Evolutionary conservation across 2,888 invertebrate species (phyloP), one percentile per base, ranked within the genome.

Genomic region (Orgyia antiqua): DNA sequence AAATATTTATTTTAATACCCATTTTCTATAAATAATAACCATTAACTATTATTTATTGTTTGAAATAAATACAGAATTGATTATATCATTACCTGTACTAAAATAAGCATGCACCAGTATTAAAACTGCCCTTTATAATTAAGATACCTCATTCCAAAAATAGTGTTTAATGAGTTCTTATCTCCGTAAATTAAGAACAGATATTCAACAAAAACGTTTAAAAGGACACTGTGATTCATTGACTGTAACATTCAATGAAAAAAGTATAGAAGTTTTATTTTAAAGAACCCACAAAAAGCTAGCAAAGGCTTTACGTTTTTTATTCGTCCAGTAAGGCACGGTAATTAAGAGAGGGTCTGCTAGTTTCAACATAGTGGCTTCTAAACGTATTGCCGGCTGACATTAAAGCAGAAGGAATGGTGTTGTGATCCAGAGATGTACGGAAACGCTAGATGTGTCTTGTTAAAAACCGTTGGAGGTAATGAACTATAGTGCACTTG

Each of bases 271-370:
- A 44, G 39, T 45, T 51, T 56, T 44, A 33, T 46, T 58, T 54
- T 39, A 41, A 51, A 38, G 33, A 58, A 44, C 49, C 57, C 60
- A 58, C 57, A 63, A 64, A 73, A 63, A 53, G 38, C 48, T 44
- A 49, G 48, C 44, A 55, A 61, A n/a, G 53, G 58, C 56, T 62
- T 61, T 58, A 39, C 46, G 49, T 51, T 68, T 73, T 75, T 75
- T 69, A 64, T 69, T 71, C 59, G 50, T 47, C 49, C 57, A 56
- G 57, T 52, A 62, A 65, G 65, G 68, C 65, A 68, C 62, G 66
- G 68, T 77, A 79, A 78, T 79, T 79, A 79, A 73, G 68, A 54
- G 58, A 48, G 58, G 62, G 63, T 58, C 53, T 64, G 62, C 62
- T 59, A 47, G 62, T 51, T 58, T 55, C 61, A 57, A 56, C 53